These are phyloP conservation scores for Tokudaia muenninki DNA, from an alignment of 2,797 vertebrate species.

Conservation along the genomic window DNA sequence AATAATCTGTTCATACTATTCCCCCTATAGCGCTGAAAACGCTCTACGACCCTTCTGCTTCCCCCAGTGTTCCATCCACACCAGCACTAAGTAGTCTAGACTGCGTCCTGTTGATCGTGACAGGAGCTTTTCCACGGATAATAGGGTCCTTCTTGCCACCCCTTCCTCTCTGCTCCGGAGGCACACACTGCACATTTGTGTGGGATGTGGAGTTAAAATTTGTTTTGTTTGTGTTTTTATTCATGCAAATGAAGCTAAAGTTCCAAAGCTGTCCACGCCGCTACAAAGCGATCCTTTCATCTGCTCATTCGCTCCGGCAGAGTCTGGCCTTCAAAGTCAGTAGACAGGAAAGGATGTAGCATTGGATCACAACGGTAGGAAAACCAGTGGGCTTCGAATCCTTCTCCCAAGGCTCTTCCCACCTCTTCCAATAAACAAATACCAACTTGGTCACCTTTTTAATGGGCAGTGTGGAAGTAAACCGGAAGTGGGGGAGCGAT, in stretches of 20 bases:
- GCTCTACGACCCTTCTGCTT: background rate
- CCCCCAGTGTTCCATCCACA: background rate
- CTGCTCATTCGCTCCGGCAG: conserved; percentile 57
- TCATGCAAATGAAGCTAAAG: conserved; percentile 69
- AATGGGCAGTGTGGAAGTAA: background rate
- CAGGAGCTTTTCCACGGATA: background rate
- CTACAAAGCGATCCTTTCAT: conserved; percentile 74
- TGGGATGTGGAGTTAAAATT: conserved; percentile 63
- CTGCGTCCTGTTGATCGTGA: background rate
- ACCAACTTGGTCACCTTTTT: background rate
- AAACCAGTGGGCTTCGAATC: conserved; percentile 58
- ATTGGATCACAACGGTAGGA: conserved; percentile 65
- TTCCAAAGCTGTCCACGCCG: conserved; percentile 62
- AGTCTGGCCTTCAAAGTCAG: conserved; percentile 70
- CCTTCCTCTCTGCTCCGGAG: conserved; percentile 32
- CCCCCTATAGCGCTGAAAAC: background rate
- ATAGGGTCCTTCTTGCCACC: conserved; percentile 52
- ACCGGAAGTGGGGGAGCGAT: background rate
- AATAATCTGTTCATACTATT: background rate
- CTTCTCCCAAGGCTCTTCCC: conserved; percentile 28
- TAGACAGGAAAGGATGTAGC: conserved; percentile 75
- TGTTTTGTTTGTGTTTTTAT: conserved; percentile 11
- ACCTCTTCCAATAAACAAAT: conserved; percentile 55
- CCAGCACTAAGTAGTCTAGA: background rate
- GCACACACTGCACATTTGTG: conserved; percentile 64